These are phyloP conservation scores for Cantharis rustica DNA, from an alignment of 2,888 invertebrate genomes.

Conservation along the genomic window DNA sequence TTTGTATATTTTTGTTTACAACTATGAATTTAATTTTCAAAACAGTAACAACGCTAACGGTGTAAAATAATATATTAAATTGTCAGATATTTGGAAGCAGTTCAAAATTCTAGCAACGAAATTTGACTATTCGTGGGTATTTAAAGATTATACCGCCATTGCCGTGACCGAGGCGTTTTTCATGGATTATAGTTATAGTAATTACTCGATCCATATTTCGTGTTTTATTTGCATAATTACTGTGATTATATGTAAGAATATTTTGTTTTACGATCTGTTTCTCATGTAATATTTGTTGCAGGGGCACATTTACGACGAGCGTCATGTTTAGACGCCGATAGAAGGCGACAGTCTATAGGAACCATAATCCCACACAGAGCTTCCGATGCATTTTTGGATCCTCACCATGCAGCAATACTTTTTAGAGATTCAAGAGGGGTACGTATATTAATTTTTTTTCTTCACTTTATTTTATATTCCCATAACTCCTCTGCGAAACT, in stretches of 20 bases:
- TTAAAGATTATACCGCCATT: conserved; percentile 4
- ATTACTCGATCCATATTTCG: conserved; percentile 1
- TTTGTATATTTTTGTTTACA: not conserved
- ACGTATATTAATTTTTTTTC: conserved; percentile 55
- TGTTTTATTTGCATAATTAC: conserved; percentile 4
- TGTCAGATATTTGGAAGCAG: conserved; percentile 6
- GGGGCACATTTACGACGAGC: conserved; percentile 78
- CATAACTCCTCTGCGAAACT: too few relatives aligned
- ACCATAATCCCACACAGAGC: conserved; percentile 68
- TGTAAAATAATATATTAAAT: not conserved
- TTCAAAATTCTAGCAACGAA: conserved; percentile 10
- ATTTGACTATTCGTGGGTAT: conserved; percentile 7
- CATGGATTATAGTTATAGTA: not conserved
- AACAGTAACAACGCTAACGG: not conserved
- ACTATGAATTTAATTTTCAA: not conserved
- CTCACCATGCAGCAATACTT: conserved; percentile 87
- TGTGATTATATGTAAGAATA: conserved; percentile 7
- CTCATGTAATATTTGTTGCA: conserved; percentile 51
- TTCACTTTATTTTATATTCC: not conserved
- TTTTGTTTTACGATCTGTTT: not conserved
- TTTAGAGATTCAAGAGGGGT: conserved; percentile 93
- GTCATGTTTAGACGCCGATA: conserved; percentile 73
- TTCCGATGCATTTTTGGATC: conserved; percentile 81
- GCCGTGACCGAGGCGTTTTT: not conserved
- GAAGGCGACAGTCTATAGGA: conserved; percentile 79